Conservation (phyloP, 2,797 vertebrate genomes). For the Melopsittacus undulatus region DNA sequence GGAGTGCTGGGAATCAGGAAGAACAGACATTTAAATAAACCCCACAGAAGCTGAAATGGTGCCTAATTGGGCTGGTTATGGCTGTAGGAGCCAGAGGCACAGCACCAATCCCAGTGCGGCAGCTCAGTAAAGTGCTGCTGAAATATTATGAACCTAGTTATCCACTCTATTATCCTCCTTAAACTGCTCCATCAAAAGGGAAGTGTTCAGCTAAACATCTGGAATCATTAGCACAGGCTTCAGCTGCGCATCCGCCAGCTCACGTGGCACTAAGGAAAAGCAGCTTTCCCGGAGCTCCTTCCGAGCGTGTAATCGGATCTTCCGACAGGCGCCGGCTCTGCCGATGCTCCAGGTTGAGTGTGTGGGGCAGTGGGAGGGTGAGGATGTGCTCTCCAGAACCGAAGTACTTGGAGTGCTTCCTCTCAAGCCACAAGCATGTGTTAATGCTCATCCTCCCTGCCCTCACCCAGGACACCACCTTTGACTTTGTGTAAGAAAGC, state of each 20-base stretch:
- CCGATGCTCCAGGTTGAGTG: background rate
- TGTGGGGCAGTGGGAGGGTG: fast-evolving
- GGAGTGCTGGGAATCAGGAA: conserved; percentile 85
- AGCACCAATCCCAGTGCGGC: background rate
- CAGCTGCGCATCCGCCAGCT: background rate
- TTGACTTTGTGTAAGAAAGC: background rate
- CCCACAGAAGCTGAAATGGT: background rate
- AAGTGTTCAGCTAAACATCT: conserved; percentile 52
- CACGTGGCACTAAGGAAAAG: background rate
- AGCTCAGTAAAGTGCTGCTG: conserved; percentile 15
- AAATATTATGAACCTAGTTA: conserved; percentile 58
- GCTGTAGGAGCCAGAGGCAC: conserved; percentile 21
- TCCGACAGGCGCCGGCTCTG: background rate
- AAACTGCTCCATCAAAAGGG: conserved; percentile 58
- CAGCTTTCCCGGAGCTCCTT: background rate
- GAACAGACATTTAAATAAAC: background rate
- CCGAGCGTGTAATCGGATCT: background rate
- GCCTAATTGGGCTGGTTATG: conserved; percentile 48
- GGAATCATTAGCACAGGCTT: conserved; percentile 31
- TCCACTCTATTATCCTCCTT: conserved; percentile 57
- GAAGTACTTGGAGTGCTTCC: background rate
- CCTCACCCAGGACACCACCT: background rate
- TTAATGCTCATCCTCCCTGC: background rate
- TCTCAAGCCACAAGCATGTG: background rate
- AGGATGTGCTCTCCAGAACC: background rate